Evolutionary conservation across 2,888 invertebrate species (phyloP).

Genomic region (Leptodirus hochenwartii): DNA sequence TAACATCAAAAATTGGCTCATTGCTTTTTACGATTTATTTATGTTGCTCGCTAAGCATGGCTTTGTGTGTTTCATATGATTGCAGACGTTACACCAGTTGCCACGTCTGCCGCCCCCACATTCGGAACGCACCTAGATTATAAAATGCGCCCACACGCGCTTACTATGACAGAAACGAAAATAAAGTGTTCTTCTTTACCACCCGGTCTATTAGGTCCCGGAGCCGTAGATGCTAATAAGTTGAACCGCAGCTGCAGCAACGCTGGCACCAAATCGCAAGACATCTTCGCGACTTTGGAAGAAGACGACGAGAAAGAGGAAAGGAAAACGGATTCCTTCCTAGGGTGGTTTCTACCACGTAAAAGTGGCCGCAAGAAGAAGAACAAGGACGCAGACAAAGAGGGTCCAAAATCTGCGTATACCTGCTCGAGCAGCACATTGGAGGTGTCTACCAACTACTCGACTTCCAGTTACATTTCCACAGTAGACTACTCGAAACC

Average conservation of each 20-base stretch:
- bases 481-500: slow-evolving; percentile 10
- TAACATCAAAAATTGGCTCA: not conserved
- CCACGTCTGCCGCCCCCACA: too few relatives aligned
- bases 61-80: slow-evolving; percentile 12
- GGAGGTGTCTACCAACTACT: slow-evolving; percentile 6
- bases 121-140: too few relatives aligned
- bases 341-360: slow-evolving; percentile 46
- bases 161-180: slow-evolving; percentile 28
- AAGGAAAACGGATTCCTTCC: slow-evolving; percentile 36
- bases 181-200: slow-evolving; percentile 46
- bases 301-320: slow-evolving; percentile 25
- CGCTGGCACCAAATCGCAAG: slow-evolving; percentile 24
- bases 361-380: slow-evolving; percentile 56
- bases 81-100: too few relatives aligned
- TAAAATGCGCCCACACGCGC: too few relatives aligned
- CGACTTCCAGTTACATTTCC: slow-evolving; percentile 8
- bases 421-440: slow-evolving; percentile 5
- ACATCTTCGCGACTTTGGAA: slow-evolving; percentile 18
- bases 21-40: slow-evolving; percentile 2
- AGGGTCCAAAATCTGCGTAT: slow-evolving; percentile 20
- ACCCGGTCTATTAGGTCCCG: slow-evolving; percentile 36
- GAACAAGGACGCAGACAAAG: slow-evolving; percentile 27
- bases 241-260: slow-evolving; percentile 30
- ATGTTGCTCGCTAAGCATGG: slow-evolving; percentile 13
- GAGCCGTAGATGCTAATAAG: slow-evolving; percentile 29